Evolutionary conservation across 1,140 invertebrate genomes (phyloP), one percentile per base, ranked within the genome.

Genomic region (Episyrphus balteatus): DNA sequence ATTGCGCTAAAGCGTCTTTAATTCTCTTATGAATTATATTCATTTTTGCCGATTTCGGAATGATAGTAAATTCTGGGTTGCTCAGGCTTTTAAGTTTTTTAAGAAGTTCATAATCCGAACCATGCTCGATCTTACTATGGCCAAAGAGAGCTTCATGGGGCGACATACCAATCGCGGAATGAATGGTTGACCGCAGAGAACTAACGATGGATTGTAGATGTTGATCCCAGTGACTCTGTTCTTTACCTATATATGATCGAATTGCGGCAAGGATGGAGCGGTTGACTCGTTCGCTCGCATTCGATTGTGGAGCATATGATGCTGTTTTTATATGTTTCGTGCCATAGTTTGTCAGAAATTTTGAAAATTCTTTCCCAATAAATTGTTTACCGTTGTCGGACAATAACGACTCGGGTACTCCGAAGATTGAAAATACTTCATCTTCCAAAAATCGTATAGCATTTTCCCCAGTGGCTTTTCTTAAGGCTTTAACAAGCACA

Each of bases 91-190:
- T n/a, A n/a, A n/a, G n/a, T n/a, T n/a, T n/a, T n/a, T n/a, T n/a
- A n/a, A n/a, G n/a, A n/a, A n/a, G n/a, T n/a, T n/a, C n/a, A n/a
- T n/a, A n/a, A n/a, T n/a, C n/a, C n/a, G n/a, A n/a, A n/a, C n/a
- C n/a, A n/a, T n/a, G 41, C 11, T 51, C 50, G 2, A 54, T 18
- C 52, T 49, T 54, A 14, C 49, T 52, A 14, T 52, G 47, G 0
- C 47, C 50, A 14, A 51, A 51, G 5, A 14, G 21, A 1, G 41
- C 12, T 32, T 51, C 42, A 32, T 45, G 47, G 1, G 49, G 49
- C 1, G 45, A 47, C 33, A 19, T 40, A 3, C 49, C 49, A 3
- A 48, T n/a, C n/a, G n/a, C n/a, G n/a, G n/a, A n/a, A n/a, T n/a
- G n/a, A n/a, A n/a, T n/a, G n/a, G n/a, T n/a, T 45, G 3, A 48